Evolutionary conservation across 2,888 invertebrate species (phyloP).

Genomic region (Bombyx huttoni): DNA sequence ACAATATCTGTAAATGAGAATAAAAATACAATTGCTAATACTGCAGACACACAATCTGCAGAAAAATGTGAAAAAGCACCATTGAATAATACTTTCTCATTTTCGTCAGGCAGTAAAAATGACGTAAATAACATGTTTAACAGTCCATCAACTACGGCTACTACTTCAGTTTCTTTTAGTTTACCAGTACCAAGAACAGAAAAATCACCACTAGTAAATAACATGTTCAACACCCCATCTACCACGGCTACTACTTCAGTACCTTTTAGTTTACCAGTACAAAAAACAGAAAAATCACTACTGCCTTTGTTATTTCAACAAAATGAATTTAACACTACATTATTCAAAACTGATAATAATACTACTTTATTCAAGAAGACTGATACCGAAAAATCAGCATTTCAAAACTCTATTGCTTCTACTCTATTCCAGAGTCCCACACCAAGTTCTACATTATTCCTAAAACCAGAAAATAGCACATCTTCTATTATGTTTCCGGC

Average conservation of each 20-base stretch:
- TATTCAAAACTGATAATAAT: neutral
- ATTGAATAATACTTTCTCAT: slow-evolving; percentile 1
- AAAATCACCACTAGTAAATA: slow-evolving; percentile 9
- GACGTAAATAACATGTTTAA: neutral
- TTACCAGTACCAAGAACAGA: neutral
- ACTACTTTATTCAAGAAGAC: neutral
- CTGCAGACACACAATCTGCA: neutral
- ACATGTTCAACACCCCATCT: neutral
- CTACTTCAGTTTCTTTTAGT: neutral
- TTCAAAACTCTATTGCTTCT: slow-evolving; percentile 17
- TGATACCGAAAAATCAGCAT: slow-evolving; percentile 8
- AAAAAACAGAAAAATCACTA: slow-evolving; percentile 9
- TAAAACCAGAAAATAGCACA: slow-evolving; percentile 13
- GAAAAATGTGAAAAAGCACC: neutral
- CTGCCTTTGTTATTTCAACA: neutral
- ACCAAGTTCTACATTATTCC: slow-evolving; percentile 17
- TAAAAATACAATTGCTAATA: neutral
- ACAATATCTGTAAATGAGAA: neutral
- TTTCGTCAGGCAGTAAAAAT: neutral
- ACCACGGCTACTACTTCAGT: neutral
- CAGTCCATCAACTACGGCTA: neutral
- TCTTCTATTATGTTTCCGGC: slow-evolving; percentile 6
- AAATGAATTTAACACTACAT: neutral
- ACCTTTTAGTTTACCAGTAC: neutral
- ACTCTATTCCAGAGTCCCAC: slow-evolving; percentile 12